Base-by-base conservation (phyloP, 2,888 invertebrate genomes). In the Cheilosia variabilis region DNA sequence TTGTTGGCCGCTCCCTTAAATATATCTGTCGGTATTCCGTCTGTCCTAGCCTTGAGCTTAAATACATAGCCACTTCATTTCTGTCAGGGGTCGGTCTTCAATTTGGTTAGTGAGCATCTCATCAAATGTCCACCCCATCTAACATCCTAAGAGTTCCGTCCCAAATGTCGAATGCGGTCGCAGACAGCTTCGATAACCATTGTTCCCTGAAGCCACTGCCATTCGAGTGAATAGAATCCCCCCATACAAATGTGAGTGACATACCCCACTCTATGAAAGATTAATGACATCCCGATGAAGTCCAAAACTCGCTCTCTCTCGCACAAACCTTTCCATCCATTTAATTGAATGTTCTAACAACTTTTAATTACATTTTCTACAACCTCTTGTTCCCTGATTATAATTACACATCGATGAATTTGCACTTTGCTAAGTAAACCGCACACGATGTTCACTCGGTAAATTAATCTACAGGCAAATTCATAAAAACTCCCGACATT, bases 361-460 rank as follows among this genome's bases (percentile, higher is more conserved):
- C 55, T 86, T 86, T 86, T 86, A 86, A 86, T 86, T 86, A 81
- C 81, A 81, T 76, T 66, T 75, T 72, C 62, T 53, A 43, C 10
- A 45, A 55, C 65, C 45, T 63, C 37, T 13, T 47, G 47, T 66
- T 65, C 47, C 13, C 80, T 57, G 79, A 80, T 80, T 62, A 86
- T 86, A 86, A 86, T 80, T 76, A 86, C 81, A 86, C 81, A 57
- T 72, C 66, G 57, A 86, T 86, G 86, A 86, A 43, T 86, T 76
- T 81, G 76, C 86, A 81, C 62, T 55, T 72, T 66, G 22, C 15
- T 62, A 22, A 60, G 47, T 63, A 24, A 69, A 69, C 52, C 52
- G 50, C 83, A 75, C 57, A 82, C 81, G 52, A 65, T 62, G 60
- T 37, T 58, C 63, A 69, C 80, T 55, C 52, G 50, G 75, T 69